Conservation (phyloP, 2,888 invertebrate species). For the Noctua janthe region DNA sequence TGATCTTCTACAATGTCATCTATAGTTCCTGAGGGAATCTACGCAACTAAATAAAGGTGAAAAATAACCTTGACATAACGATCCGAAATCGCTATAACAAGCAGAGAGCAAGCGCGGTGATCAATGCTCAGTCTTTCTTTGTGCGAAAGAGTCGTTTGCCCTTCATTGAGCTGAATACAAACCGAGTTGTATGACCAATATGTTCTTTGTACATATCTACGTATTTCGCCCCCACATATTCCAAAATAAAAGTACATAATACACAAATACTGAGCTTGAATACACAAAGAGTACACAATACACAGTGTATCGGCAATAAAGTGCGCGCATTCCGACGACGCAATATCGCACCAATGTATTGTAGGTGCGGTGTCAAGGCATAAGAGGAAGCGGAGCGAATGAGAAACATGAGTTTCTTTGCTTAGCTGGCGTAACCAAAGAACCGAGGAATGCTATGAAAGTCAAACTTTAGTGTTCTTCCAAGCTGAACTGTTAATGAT, state of each 20-base stretch:
- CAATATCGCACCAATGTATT: conserved; percentile 49
- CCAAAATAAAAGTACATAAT: conserved; percentile 19
- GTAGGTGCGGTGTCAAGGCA: not conserved
- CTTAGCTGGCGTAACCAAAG: not conserved
- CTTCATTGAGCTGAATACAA: not conserved
- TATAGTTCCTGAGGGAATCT: not conserved
- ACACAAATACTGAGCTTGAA: conserved; percentile 8
- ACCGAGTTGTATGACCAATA: conserved; percentile 8
- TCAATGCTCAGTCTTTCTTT: not conserved
- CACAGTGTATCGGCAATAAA: conserved; percentile 58
- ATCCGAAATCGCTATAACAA: not conserved
- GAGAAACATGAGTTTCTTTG: not conserved
- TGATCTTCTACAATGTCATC: not conserved
- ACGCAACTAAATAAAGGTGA: too few relatives aligned
- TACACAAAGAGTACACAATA: conserved; percentile 50
- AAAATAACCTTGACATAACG: too few relatives aligned
- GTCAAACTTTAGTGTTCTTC: not conserved
- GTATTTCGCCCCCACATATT: not conserved
- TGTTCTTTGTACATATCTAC: not conserved
- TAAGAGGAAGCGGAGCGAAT: conserved; percentile 13
- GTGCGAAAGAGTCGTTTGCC: not conserved
- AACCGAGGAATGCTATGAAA: not conserved
- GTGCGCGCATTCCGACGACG: conserved; percentile 36
- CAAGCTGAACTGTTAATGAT: not conserved
- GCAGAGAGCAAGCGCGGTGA: not conserved